Conservation (phyloP, 2,797 vertebrate species). For the Xerus rutilus region DNA sequence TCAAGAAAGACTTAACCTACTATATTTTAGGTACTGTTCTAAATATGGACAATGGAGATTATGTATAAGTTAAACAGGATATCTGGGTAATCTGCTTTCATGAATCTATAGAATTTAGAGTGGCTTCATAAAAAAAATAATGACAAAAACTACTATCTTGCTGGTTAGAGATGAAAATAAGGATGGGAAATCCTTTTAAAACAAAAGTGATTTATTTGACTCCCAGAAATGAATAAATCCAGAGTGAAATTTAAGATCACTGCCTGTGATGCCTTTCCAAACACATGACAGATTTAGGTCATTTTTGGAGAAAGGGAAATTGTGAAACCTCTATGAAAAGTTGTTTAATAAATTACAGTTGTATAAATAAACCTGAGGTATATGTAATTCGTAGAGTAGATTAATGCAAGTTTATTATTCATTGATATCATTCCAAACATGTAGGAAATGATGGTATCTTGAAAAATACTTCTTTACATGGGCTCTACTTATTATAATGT, state of each 20-base stretch:
- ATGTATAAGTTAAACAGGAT: background rate
- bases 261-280: background rate
- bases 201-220: background rate
- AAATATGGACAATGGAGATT: background rate
- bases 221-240: background rate
- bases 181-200: background rate
- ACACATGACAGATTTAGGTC: background rate
- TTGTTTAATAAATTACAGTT: background rate
- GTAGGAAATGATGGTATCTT: background rate
- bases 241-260: constrained; percentile 33
- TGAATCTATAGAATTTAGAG: background rate
- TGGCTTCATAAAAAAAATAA: background rate
- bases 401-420: background rate
- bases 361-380: background rate
- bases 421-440: background rate
- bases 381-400: background rate
- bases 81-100: background rate
- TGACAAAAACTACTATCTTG: background rate
- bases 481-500: background rate
- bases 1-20: background rate
- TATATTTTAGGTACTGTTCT: background rate
- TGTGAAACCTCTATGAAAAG: background rate
- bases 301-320: background rate
- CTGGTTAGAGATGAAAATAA: background rate
- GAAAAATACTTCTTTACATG: background rate